Base-by-base conservation (phyloP, 2,888 invertebrate genomes). In the Acrobasis suavella region DNA sequence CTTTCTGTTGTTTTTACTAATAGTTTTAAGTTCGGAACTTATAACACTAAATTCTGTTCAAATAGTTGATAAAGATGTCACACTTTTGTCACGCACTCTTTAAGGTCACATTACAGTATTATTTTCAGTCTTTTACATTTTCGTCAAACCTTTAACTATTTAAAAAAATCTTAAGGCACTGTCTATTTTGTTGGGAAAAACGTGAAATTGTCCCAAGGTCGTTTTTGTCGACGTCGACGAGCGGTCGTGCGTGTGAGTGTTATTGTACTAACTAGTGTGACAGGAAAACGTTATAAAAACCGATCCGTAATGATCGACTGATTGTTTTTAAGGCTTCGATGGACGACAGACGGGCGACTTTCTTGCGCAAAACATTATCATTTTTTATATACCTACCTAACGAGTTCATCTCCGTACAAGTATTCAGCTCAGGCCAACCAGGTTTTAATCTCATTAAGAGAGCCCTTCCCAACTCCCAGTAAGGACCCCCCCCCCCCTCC, bases 301-400 rank as follows among this genome's bases (percentile, higher is more conserved):
- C 72, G 68, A 75, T 75, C 68, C 69, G 74, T 76, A 78, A 80
- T 79, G 62, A 73, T 66, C 64, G 64, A 64, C 67, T 74, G 77
- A 81, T 83, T 73, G 77, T 77, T 76, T 71, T 75, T 39, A 72
- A 70, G 69, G 67, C 66, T 70, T 62, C 59, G 38, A 38, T 54
- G 58, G 9, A 60, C 32, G 46, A 51, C 58, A 72, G 68, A 78
- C 80, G 63, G 37, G 78, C 77, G 66, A 76, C 63, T 74, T 67
- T 66, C 46, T 9, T 50, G 63, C 71, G 77, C 74, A 22, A 14
- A n/a, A 46, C 3, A 46, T 42, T 32, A 7, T 6, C 0, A 32
- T 6, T 32, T 32, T 32, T 8, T 3, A 22, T 22, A 22, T 3
- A 22, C 1, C 22, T 3, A 22, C 1, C 22, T 32, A 32, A 32